Conservation (phyloP, 2,888 invertebrate species). For the Gibbula magus region DNA sequence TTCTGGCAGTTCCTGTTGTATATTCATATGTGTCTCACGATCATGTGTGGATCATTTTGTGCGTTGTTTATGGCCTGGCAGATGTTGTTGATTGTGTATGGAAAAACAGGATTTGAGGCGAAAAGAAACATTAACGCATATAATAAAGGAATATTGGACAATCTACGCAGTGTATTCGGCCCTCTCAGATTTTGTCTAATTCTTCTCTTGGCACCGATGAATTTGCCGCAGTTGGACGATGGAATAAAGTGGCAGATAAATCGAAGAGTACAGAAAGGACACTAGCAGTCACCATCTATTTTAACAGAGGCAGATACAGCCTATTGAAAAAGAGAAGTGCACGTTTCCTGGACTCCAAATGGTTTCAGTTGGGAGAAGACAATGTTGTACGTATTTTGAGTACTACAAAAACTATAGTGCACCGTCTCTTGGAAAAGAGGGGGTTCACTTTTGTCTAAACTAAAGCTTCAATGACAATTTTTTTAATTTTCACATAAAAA, state of each 20-base stretch:
- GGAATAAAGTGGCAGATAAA: constrained; percentile 61
- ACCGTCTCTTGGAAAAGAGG: no score
- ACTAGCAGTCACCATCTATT: constrained; percentile 31
- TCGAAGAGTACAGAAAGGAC: constrained; percentile 49
- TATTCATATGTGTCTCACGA: constrained; percentile 47
- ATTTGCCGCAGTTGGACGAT: constrained; percentile 44
- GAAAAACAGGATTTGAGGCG: constrained; percentile 65
- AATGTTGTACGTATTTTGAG: no score
- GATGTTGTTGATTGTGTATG: constrained; percentile 49
- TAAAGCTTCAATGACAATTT: no score
- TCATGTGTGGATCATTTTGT: constrained; percentile 41
- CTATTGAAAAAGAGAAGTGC: no score
- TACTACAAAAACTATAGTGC: no score
- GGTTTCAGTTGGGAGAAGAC: no score
- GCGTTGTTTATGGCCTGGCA: constrained; percentile 61
- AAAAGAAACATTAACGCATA: constrained; percentile 43
- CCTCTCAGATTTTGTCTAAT: constrained; percentile 33
- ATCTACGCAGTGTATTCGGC: constrained; percentile 67
- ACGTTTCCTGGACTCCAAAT: no score
- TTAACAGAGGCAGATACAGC: no score
- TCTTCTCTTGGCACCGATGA: constrained; percentile 31
- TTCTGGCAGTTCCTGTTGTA: constrained; percentile 49
- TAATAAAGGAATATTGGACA: constrained; percentile 37
- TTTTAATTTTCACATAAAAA: no score
- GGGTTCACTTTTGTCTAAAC: no score